A percentile compares a stretch with the other conserved stretches of the same genome.
phyloP scores from a whole-genome alignment of 2,113 vertebrate species.

The Gallinago undulata region DNA sequence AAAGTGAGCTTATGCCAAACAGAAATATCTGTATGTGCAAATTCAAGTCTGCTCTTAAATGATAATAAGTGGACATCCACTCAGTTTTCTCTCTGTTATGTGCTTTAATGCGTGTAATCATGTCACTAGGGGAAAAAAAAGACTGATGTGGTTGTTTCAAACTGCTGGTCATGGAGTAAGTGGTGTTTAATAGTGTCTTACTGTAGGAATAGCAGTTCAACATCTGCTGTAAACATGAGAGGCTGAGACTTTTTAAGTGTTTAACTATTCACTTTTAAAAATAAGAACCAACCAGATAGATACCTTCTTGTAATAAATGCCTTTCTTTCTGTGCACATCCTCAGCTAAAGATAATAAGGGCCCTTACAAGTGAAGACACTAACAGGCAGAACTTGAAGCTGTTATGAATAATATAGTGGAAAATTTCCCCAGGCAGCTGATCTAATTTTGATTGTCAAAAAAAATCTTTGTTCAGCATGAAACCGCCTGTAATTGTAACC shows the following conservation, averaged over 20 bases:
- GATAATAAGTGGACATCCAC: not conserved
- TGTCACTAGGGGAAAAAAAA: not conserved
- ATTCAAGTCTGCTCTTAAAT: not conserved
- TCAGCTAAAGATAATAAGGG: not conserved
- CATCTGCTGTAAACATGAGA: not conserved
- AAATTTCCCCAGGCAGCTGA: conserved; percentile 23
- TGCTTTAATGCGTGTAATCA: not conserved
- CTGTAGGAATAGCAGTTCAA: not conserved
- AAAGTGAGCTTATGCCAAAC: not conserved
- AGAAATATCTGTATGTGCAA: not conserved
- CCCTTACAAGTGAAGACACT: not conserved
- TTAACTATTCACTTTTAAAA: not conserved
- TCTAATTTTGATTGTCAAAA: conserved; percentile 38
- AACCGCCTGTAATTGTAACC: not conserved
- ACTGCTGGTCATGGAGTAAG: not conserved
- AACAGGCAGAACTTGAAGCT: conserved; percentile 17
- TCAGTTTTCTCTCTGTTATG: not conserved
- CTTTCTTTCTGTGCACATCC: not conserved
- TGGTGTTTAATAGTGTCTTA: not conserved
- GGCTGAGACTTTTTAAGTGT: not conserved
- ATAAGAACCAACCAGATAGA: not conserved
- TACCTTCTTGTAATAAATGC: not conserved
- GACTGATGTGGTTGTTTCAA: not conserved
- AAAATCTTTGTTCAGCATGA: not conserved
- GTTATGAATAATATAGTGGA: conserved; percentile 3